Evolutionary conservation across 2,797 vertebrate species (phyloP).

Genomic region (Pachyuromys duprasi): DNA sequence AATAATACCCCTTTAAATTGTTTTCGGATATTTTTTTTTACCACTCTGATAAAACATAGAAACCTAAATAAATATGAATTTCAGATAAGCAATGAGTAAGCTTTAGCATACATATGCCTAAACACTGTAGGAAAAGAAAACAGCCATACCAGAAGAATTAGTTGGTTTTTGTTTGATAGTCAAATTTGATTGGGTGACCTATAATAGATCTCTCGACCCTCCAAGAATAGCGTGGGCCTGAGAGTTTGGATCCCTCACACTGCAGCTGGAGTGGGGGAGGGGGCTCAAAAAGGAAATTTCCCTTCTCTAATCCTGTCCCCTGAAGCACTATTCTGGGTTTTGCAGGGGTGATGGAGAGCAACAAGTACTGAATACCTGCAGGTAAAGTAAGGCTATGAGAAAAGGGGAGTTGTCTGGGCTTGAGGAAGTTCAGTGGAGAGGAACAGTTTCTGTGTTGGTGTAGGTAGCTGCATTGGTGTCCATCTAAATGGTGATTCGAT

Average conservation of each 20-base stretch:
- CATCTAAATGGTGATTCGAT: neutral
- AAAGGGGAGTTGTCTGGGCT: neutral
- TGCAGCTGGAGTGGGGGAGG: no score
- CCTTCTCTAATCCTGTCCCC: neutral
- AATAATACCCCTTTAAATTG: neutral
- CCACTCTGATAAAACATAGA: neutral
- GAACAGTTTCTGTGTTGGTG: neutral
- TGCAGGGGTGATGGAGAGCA: neutral
- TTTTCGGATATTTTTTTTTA: neutral
- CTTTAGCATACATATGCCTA: neutral
- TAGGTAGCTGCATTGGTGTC: no score
- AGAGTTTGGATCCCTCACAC: neutral
- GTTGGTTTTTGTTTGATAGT: neutral
- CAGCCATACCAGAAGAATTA: neutral
- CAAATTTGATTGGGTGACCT: neutral
- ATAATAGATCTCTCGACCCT: neutral
- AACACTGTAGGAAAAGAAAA: neutral
- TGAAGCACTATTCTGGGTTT: neutral
- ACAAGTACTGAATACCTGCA: neutral
- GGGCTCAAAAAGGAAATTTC: neutral
- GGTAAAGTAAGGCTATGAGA: neutral
- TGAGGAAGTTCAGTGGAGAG: neutral
- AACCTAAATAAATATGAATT: neutral
- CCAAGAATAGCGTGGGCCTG: neutral
- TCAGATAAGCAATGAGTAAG: neutral